Conservation (phyloP, 1,140 invertebrate species). For the Oedothorax gibbosus region DNA sequence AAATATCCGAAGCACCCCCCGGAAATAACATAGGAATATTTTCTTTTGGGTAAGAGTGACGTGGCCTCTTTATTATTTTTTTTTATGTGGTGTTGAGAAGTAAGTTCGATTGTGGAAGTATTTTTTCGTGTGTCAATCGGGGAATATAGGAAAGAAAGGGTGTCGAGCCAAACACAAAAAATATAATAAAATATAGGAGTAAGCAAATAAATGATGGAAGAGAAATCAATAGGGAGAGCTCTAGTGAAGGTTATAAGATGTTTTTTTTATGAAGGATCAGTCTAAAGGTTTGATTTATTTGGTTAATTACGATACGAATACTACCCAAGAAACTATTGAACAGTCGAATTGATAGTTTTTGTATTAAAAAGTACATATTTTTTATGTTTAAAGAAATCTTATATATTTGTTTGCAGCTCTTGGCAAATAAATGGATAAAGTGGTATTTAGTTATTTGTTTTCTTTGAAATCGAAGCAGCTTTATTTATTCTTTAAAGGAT, state of each 20-base stretch:
- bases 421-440: too few species aligned
- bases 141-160: neutral
- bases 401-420: too few species aligned
- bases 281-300: slow-evolving; percentile 3
- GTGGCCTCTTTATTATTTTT: too few species aligned
- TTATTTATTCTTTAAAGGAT: too few species aligned
- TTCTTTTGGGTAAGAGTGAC: slow-evolving; percentile 11
- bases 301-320: too few species aligned
- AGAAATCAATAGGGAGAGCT: neutral
- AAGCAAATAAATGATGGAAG: slow-evolving; percentile 5
- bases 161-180: slow-evolving; percentile 3
- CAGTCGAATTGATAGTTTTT: too few species aligned
- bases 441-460: too few species aligned
- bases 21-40: slow-evolving; percentile 31
- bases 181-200: slow-evolving; percentile 12
- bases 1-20: neutral
- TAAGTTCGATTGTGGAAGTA: slow-evolving; percentile 6
- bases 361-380: too few species aligned
- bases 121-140: neutral
- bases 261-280: neutral
- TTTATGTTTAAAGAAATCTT: too few species aligned
- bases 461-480: too few species aligned
- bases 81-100: slow-evolving; percentile 18
- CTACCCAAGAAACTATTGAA: too few species aligned
- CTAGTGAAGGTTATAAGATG: neutral